These are phyloP conservation scores for cattle (Bos taurus) DNA, from an alignment of 2,113 vertebrate species.

Conservation along the genomic window ARS-UCD2.0 NC_037335.1:37034001-37034500, in stretches of 20 bases:
- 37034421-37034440: background rate
- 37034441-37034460: constrained; percentile 28
- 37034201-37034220: background rate
- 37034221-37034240: background rate
- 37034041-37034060: constrained; percentile 85
- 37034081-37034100: constrained; percentile 75
- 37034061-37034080: constrained; percentile 78
- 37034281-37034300: background rate
- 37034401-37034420: background rate
- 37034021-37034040: constrained; percentile 78
- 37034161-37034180: constrained; percentile 90
- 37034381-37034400: background rate
- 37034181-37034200: constrained; percentile 86
- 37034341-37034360: background rate
- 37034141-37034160: constrained; percentile 89
- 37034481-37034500: constrained; percentile 41
- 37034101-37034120: constrained; percentile 80
- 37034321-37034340: background rate
- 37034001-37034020: constrained; percentile 84
- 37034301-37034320: background rate
- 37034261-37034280: background rate
- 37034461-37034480: background rate
- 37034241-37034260: background rate
- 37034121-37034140: constrained; percentile 86
- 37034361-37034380: background rate